phyloP scores from a whole-genome alignment of 2,888 invertebrate genomes.

The Drosophila meridiana region DNA sequence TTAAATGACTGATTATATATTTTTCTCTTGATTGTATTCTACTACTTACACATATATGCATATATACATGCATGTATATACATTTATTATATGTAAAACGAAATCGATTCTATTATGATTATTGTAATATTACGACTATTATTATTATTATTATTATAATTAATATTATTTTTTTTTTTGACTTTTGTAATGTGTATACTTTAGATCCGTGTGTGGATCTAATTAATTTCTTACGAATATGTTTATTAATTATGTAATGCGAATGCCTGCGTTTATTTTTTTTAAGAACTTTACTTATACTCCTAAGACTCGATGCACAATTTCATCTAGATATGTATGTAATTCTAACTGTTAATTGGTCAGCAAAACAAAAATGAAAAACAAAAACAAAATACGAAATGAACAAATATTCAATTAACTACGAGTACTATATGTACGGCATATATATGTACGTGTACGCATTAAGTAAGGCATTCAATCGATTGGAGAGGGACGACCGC shows the following conservation, averaged over 20 bases:
- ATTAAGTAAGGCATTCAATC: conserved; percentile 29
- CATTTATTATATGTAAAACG: conserved; percentile 27
- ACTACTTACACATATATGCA: conserved; percentile 22
- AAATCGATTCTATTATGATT: conserved; percentile 44
- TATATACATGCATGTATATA: conserved; percentile 28
- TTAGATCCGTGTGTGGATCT: conserved; percentile 12
- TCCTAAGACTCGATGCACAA: conserved; percentile 76
- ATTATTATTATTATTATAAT: conserved; percentile 21
- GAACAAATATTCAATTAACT: conserved; percentile 29
- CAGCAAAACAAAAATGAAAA: conserved; percentile 8
- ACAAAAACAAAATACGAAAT: conserved; percentile 3
- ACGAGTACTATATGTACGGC: conserved; percentile 19
- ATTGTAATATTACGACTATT: conserved; percentile 7
- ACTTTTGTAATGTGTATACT: conserved; percentile 19
- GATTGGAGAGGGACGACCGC: conserved; percentile 24
- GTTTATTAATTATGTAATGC: conserved; percentile 19
- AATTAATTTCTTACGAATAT: conserved; percentile 24
- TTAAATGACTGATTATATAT: conserved; percentile 78
- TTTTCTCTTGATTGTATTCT: conserved; percentile 66
- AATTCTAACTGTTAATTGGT: conserved; percentile 56
- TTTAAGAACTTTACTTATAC: conserved; percentile 43
- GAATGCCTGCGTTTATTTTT: conserved; percentile 18
- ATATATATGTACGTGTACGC: conserved; percentile 20
- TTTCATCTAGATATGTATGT: conserved; percentile 54
- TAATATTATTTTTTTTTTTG: conserved; percentile 6